Evolutionary conservation across 2,888 invertebrate species (phyloP), one percentile per base, ranked within the genome.

Genomic region (Parnassius mnemosyne): DNA sequence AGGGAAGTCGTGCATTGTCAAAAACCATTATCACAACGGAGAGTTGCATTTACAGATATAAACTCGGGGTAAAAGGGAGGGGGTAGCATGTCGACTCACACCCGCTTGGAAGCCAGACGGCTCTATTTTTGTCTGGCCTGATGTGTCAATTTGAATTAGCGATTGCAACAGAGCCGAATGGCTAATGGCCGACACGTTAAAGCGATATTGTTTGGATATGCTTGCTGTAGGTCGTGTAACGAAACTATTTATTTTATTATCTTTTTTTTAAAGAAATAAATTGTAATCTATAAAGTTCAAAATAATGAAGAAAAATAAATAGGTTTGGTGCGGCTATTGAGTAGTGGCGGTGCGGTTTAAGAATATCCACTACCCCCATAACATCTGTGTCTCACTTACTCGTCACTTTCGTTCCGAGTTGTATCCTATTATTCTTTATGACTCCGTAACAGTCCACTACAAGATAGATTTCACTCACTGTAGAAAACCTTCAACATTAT

Each of bases 121-220:
- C 69, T 71, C 74, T 90, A 91, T 90, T 90, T 90, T 77, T 71
- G 91, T 87, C 87, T 85, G 89, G 84, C 88, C 87, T 85, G 85
- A 90, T 88, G 76, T 88, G 91, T 85, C 91, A 87, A 86, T 91
- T 89, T 85, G 74, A 90, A 89, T 91, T 91, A 89, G 83, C 75
- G 74, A 80, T 69, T 83, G 83, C 85, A 83, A 79, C 69, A 57
- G 71, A 75, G 69, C 75, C 73, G 79, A 82, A 81, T 84, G 63
- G 78, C 68, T 81, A 81, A 82, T 84, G 63, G 63, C 52, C 49
- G 52, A 49, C 62, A 57, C 59, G 56, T 34, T 56, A 44, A 52
- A 57, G 52, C 53, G 71, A 79, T 77, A 57, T 50, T 54, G 63
- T 71, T 68, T 71, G 63, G 67, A 70, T 74, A 68, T 52, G 66